These are phyloP conservation scores for Tyrannus savana DNA, from an alignment of 2,113 vertebrate genomes.

Conservation along the genomic window DNA sequence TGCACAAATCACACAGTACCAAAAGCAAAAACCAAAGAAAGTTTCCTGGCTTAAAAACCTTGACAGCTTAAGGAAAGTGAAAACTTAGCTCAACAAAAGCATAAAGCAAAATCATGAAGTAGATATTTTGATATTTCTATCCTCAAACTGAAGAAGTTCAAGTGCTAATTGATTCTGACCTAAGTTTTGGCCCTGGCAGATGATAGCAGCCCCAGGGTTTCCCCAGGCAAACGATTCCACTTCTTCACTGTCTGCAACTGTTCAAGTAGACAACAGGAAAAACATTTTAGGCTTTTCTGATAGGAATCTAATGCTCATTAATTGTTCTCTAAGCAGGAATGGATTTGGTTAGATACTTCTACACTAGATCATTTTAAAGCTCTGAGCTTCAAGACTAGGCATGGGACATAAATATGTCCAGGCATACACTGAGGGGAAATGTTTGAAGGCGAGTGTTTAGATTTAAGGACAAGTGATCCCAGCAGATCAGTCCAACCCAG, in stretches of 20 bases:
- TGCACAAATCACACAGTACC: not conserved
- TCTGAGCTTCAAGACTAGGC: not conserved
- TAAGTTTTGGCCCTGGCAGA: not conserved
- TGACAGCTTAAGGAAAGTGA: not conserved
- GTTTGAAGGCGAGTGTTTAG: not conserved
- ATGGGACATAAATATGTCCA: rapidly evolving
- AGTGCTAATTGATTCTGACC: rapidly evolving
- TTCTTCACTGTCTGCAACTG: not conserved
- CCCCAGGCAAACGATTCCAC: not conserved
- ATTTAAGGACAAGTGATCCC: not conserved
- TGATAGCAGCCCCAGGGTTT: not conserved
- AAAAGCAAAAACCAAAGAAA: not conserved
- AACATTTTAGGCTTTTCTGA: not conserved
- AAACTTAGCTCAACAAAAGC: not conserved
- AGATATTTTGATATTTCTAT: not conserved
- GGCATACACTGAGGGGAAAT: rapidly evolving
- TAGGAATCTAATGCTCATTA: not conserved
- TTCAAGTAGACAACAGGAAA: not conserved
- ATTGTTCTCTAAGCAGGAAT: not conserved
- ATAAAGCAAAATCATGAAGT: not conserved
- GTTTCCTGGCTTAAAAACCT: not conserved
- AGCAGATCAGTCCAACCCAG: not conserved
- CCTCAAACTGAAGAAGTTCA: not conserved
- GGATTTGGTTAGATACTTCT: not conserved
- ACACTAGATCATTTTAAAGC: not conserved